Conservation (phyloP, 2,113 vertebrate genomes). For the Epinephelus moara region DNA sequence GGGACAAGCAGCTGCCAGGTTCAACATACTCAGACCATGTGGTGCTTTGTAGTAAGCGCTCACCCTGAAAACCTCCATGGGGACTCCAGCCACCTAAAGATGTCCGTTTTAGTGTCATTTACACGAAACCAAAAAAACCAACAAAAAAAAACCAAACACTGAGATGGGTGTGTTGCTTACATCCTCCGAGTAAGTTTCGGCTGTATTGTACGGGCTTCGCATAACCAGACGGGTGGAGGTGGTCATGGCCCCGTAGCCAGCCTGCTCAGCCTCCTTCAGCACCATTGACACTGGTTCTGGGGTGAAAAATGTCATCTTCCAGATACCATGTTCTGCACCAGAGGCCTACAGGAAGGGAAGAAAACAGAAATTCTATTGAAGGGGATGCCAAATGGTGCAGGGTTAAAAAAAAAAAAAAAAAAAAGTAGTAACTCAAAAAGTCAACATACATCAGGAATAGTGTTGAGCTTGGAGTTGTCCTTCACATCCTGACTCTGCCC, state of each 20-base stretch:
- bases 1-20: slow-evolving; percentile 80
- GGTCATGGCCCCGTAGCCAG: slow-evolving; percentile 72
- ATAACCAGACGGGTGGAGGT: slow-evolving; percentile 75
- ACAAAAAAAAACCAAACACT: fast-evolving
- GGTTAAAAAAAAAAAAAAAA: no score
- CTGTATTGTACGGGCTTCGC: slow-evolving; percentile 75
- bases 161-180: slow-evolving; percentile 56
- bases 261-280: slow-evolving; percentile 70
- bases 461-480: no score
- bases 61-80: slow-evolving; percentile 85
- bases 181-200: slow-evolving; percentile 76
- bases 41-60: slow-evolving; percentile 81
- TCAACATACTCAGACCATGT: slow-evolving; percentile 64
- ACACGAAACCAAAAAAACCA: no score
- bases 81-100: slow-evolving; percentile 82
- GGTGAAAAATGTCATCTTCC: slow-evolving; percentile 82
- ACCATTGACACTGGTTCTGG: slow-evolving; percentile 75
- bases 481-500: slow-evolving; percentile 6
- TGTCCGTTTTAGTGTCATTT: background rate
- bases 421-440: background rate
- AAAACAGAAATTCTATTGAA: background rate
- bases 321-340: slow-evolving; percentile 63
- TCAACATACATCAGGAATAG: slow-evolving; percentile 45
- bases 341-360: slow-evolving; percentile 12
- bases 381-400: background rate